phyloP scores from a whole-genome alignment of 2,888 invertebrate species.

The Vesta saturnalis region DNA sequence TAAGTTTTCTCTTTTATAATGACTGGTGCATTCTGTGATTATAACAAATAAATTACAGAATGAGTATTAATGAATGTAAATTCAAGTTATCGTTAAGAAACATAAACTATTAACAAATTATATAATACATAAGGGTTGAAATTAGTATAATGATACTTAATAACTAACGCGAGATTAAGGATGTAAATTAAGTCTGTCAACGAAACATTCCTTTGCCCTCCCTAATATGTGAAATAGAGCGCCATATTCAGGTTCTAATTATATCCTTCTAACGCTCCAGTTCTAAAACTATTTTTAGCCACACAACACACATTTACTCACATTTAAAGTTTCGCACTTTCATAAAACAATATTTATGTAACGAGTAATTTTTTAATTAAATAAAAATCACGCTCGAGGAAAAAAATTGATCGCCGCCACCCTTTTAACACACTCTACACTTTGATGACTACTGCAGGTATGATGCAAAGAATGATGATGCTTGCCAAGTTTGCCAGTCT shows the following conservation, averaged over 20 bases:
- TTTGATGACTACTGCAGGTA: constrained; percentile 36
- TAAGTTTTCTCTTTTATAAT: no score
- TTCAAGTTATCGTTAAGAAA: no score
- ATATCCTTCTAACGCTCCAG: constrained; percentile 8
- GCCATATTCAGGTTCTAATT: constrained; percentile 6
- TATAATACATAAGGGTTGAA: background rate
- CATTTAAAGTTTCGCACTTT: constrained; percentile 22
- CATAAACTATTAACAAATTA: background rate
- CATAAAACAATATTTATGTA: constrained; percentile 9
- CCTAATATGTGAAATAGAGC: constrained; percentile 9
- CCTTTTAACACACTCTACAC: constrained; percentile 25
- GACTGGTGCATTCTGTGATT: no score
- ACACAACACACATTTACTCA: constrained; percentile 15
- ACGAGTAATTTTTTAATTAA: constrained; percentile 26
- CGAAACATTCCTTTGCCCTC: background rate
- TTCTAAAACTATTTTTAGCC: constrained; percentile 7
- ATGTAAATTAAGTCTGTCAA: constrained; percentile 5
- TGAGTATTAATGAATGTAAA: no score
- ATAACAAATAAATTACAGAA: no score
- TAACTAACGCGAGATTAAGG: background rate
- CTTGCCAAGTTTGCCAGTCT: constrained; percentile 34
- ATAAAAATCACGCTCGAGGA: constrained; percentile 16
- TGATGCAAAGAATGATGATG: constrained; percentile 31
- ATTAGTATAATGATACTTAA: constrained; percentile 1
- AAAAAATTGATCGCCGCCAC: constrained; percentile 24